Evolutionary conservation across 1,140 invertebrate species (phyloP).

Genomic region (Orchesella cincta): DNA sequence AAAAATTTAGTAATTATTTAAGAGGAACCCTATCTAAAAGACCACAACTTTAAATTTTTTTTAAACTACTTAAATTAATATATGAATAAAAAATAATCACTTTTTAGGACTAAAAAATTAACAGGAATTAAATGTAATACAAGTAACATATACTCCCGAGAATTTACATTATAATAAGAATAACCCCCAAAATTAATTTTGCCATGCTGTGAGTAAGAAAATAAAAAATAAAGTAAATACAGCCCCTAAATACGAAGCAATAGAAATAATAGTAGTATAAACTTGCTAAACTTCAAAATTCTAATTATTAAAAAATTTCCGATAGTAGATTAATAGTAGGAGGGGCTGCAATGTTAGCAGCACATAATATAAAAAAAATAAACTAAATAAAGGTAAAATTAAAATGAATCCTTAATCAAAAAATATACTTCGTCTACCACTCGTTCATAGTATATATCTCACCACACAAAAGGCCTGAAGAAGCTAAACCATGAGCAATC

Average conservation of each 20-base stretch:
- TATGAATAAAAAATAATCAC: constrained; percentile 57
- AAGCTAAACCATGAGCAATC: constrained; percentile 65
- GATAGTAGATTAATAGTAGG: constrained; percentile 45
- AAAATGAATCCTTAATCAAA: constrained; percentile 56
- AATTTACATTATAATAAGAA: constrained; percentile 55
- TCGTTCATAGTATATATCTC: constrained; percentile 66
- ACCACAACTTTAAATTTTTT: constrained; percentile 49
- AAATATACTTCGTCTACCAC: constrained; percentile 55
- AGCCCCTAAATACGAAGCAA: constrained; percentile 42
- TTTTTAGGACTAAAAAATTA: constrained; percentile 63
- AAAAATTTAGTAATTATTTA: constrained; percentile 56
- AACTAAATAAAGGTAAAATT: constrained; percentile 54
- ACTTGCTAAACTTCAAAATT: constrained; percentile 19
- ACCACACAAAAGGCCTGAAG: constrained; percentile 69
- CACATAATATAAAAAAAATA: constrained; percentile 52
- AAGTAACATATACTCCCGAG: constrained; percentile 64
- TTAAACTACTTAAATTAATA: constrained; percentile 53
- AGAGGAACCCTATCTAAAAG: constrained; percentile 52
- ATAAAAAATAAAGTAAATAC: constrained; percentile 45
- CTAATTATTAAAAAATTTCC: constrained; percentile 42
- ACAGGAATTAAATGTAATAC: constrained; percentile 64
- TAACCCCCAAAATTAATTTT: constrained; percentile 56
- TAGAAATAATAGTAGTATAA: constrained; percentile 37
- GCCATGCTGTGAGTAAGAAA: constrained; percentile 62
- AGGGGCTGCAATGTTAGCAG: constrained; percentile 45